Conservation (phyloP, 2,113 vertebrate species). For the Bettongia penicillata region DNA sequence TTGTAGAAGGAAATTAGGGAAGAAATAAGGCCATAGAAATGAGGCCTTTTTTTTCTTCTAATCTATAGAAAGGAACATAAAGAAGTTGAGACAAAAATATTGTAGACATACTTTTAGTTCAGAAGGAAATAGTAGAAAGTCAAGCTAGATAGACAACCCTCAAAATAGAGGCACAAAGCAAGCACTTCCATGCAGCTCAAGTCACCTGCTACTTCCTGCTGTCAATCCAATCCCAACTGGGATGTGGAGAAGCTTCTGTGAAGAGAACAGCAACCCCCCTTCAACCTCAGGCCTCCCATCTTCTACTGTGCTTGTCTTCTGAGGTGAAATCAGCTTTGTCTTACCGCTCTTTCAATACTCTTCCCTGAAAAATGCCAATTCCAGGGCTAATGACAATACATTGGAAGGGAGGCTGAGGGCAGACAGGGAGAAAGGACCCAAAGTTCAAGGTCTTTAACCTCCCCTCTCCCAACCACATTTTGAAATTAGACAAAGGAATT, state of each 20-base stretch:
- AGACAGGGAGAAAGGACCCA: background rate
- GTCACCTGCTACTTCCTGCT: background rate
- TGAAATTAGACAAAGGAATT: background rate
- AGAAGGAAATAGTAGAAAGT: background rate
- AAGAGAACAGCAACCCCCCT: background rate
- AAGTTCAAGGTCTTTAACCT: background rate
- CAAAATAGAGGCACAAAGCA: background rate
- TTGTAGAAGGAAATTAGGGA: background rate
- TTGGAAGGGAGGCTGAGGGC: background rate
- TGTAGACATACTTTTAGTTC: background rate
- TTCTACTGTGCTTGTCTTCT: background rate
- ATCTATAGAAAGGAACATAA: background rate
- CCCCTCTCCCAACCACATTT: background rate
- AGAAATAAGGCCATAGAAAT: background rate
- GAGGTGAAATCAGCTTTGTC: background rate
- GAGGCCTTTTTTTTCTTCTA: background rate
- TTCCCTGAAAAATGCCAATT: background rate
- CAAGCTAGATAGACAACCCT: background rate
- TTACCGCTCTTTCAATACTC: background rate
- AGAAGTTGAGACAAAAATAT: background rate
- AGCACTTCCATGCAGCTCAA: background rate
- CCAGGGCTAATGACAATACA: background rate
- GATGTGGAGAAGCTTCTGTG: background rate
- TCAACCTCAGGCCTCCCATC: background rate
- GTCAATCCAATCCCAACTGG: background rate